These are phyloP conservation scores for Antitype chi DNA, from an alignment of 2,888 invertebrate genomes.

Conservation along the genomic window DNA sequence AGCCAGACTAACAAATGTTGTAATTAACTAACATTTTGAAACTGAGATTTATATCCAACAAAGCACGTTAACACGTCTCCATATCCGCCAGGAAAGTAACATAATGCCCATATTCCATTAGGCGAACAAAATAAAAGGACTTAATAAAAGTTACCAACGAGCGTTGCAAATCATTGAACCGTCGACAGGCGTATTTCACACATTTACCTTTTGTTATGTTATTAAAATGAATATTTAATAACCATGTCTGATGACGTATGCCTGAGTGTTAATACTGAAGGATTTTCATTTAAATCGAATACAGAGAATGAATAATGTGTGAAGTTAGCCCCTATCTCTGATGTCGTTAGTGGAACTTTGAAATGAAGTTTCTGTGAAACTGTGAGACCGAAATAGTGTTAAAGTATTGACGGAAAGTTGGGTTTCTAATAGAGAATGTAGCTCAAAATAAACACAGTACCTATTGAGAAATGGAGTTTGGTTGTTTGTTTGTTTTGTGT, in stretches of 20 bases:
- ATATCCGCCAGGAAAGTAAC: slow-evolving; percentile 51
- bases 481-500: slow-evolving; percentile 1
- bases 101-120: slow-evolving; percentile 73
- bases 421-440: slow-evolving; percentile 10
- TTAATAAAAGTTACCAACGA: slow-evolving; percentile 76
- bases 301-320: slow-evolving; percentile 54
- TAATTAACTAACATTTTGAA: slow-evolving; percentile 26
- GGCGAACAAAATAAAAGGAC: slow-evolving; percentile 74
- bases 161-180: slow-evolving; percentile 80
- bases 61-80: slow-evolving; percentile 35
- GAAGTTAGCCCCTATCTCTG: slow-evolving; percentile 40
- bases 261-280: slow-evolving; percentile 69
- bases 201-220: slow-evolving; percentile 77
- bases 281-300: slow-evolving; percentile 63
- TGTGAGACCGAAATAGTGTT: slow-evolving; percentile 13
- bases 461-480: slow-evolving; percentile 2
- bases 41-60: slow-evolving; percentile 37
- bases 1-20: background rate
- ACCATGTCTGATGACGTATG: slow-evolving; percentile 78
- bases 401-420: background rate
- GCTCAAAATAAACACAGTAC: slow-evolving; percentile 6
- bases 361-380: slow-evolving; percentile 26
- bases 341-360: slow-evolving; percentile 40
- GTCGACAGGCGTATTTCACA: slow-evolving; percentile 78
- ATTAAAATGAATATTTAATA: slow-evolving; percentile 87